Base-by-base conservation (phyloP, 2,888 invertebrate species). In the Ochropleura leucogaster region DNA sequence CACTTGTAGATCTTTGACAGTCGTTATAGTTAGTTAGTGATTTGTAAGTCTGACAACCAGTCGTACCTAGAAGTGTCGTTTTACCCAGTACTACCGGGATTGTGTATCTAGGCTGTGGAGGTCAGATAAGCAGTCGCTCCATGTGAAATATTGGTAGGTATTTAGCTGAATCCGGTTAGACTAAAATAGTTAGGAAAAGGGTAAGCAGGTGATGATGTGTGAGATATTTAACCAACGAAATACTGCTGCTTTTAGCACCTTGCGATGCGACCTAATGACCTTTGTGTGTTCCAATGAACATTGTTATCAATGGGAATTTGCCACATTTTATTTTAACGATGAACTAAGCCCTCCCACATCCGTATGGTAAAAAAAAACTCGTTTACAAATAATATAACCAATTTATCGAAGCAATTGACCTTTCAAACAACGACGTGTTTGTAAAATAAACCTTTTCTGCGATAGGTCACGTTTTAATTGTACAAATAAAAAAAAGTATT, bases 401-500 rank as follows among this genome's bases (percentile, higher is more conserved):
- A 76, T 76, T 53, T 79, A 82, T 68, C 46, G 47, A 53, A 76
- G 59, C 77, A 76, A 82, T 78, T 81, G 76, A 78, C 77, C 82
- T 79, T 76, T 68, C 40, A 40, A 75, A 47, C 71, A 71, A 71
- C 67, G 64, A 77, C 42, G 70, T 82, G 77, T 66, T 71, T 77
- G 78, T 71, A 64, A 77, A 77, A 71, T 55, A n/a, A 60, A 71
- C 59, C 67, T 64, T 55, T n/a, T n/a, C 30, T 46, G 10, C 8
- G n/a, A 77, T 30, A 51, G 49, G 55, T 71, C 47, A 67, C 49
- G 64, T 82, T 76, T 68, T 71, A 78, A 60, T 67, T 53, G 53
- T 14, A 12, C 63, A 65, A 80, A 68, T 70, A 71, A 78, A 69
- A 77, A 78, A 76, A 71, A 71, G 71, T 78, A 64, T 51, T 55